These are phyloP conservation scores for Calycopis cecrops DNA, from an alignment of 1,140 invertebrate genomes.

Conservation along the genomic window DNA sequence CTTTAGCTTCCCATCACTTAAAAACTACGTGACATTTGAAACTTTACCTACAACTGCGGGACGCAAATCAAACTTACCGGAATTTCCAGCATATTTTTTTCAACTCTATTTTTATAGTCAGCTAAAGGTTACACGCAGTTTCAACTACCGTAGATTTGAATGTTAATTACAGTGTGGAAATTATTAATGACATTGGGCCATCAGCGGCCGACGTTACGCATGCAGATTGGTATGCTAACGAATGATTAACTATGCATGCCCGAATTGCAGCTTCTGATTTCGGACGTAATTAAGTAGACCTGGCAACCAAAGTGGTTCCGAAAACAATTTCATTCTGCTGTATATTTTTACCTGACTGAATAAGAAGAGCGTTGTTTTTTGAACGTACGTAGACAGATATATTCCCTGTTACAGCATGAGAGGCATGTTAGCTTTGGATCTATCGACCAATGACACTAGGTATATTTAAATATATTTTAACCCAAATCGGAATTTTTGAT, in stretches of 20 bases:
- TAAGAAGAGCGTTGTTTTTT: neutral
- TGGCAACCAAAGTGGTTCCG: neutral
- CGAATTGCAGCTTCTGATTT: slow-evolving; percentile 23
- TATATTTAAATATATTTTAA: too few species aligned
- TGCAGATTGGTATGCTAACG: slow-evolving; percentile 69
- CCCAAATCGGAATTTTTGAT: too few species aligned
- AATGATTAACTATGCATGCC: slow-evolving; percentile 66
- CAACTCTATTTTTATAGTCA: neutral
- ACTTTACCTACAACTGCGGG: too few species aligned
- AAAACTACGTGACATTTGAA: too few species aligned
- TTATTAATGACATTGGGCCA: slow-evolving; percentile 65
- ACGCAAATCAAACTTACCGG: too few species aligned
- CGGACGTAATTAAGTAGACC: slow-evolving; percentile 13
- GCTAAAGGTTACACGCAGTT: slow-evolving; percentile 2
- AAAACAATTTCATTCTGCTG: neutral
- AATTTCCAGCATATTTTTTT: too few species aligned
- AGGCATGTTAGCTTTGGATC: too few species aligned
- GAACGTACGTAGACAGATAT: too few species aligned
- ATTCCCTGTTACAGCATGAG: too few species aligned
- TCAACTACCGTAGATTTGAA: slow-evolving; percentile 50
- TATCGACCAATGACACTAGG: too few species aligned
- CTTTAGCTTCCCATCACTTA: too few species aligned
- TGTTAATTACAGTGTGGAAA: slow-evolving; percentile 68
- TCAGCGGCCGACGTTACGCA: slow-evolving; percentile 50
- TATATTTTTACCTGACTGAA: neutral